A percentile compares a stretch with the other conserved stretches of the same genome.
These are phyloP conservation scores for Girardinus metallicus DNA, from an alignment of 2,797 vertebrate species.

Conservation along the genomic window DNA sequence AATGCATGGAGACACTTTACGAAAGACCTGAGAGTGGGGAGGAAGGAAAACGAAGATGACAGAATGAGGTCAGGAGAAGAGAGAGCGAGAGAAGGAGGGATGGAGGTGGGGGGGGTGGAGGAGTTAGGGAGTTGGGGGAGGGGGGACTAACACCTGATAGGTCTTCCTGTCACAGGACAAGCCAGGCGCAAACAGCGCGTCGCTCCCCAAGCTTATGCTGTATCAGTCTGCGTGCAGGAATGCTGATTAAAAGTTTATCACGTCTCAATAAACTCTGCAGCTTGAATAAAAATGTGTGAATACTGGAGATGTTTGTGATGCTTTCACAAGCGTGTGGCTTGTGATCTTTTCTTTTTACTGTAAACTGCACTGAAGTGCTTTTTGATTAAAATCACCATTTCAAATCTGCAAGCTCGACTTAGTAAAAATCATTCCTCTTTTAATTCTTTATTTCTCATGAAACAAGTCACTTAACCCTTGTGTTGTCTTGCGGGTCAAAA, in stretches of 20 bases:
- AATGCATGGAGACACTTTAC: slow-evolving; percentile 83
- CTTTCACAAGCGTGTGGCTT: background rate
- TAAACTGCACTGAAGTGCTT: background rate
- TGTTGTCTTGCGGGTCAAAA: too few species aligned
- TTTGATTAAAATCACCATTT: background rate
- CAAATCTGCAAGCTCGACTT: slow-evolving; percentile 4
- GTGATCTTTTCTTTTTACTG: background rate
- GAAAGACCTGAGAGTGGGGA: slow-evolving; percentile 80
- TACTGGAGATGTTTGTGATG: slow-evolving; percentile 26
- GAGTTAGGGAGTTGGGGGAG: background rate
- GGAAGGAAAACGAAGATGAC: slow-evolving; percentile 80
- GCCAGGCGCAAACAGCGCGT: slow-evolving; percentile 75
- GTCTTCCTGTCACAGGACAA: slow-evolving; percentile 82
- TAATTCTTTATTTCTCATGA: too few species aligned
- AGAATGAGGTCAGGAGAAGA: slow-evolving; percentile 84
- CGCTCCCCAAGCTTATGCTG: slow-evolving; percentile 62
- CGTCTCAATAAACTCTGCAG: slow-evolving; percentile 41
- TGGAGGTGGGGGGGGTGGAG: slow-evolving; percentile 4
- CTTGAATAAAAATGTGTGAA: slow-evolving; percentile 40
- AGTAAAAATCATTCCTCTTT: background rate
- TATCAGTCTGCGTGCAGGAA: slow-evolving; percentile 52
- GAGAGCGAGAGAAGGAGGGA: slow-evolving; percentile 38
- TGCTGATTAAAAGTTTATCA: slow-evolving; percentile 70
- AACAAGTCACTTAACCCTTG: too few species aligned
- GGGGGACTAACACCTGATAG: slow-evolving; percentile 76